Evolutionary conservation across 2,888 invertebrate genomes (phyloP).

Genomic region (Panopea generosa): DNA sequence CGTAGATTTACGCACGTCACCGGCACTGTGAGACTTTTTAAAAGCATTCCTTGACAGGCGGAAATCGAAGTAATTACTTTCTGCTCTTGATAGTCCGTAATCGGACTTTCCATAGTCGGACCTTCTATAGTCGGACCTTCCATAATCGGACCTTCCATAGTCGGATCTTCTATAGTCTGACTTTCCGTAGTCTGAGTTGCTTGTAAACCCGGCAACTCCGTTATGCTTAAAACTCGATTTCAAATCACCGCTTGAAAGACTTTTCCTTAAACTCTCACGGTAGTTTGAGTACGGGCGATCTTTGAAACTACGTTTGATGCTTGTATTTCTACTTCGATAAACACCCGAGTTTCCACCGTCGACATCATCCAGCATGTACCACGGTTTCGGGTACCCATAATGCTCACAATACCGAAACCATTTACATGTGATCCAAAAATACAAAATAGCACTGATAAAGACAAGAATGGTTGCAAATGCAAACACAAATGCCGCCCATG

Average conservation of each 20-base stretch:
- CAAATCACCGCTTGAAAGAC: too few relatives aligned
- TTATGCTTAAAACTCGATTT: too few relatives aligned
- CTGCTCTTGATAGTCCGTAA: conserved; percentile 9
- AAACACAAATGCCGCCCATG: conserved; percentile 15
- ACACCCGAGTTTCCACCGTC: neutral
- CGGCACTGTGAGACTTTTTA: neutral
- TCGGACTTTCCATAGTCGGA: neutral
- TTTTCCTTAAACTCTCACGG: too few relatives aligned
- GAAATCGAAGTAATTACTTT: conserved; percentile 9
- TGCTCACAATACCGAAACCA: conserved; percentile 7
- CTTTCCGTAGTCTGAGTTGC: too few relatives aligned
- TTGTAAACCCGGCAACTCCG: too few relatives aligned
- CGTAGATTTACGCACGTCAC: neutral
- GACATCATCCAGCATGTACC: neutral
- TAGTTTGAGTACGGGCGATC: too few relatives aligned
- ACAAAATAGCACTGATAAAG: conserved; percentile 4
- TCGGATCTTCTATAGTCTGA: too few relatives aligned
- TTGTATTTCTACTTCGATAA: too few relatives aligned
- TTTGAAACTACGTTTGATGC: too few relatives aligned
- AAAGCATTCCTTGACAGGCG: neutral
- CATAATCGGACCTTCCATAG: neutral
- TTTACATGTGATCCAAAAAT: conserved; percentile 7
- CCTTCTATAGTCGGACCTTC: neutral
- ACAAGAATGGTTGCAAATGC: conserved; percentile 9
- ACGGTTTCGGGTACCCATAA: conserved; percentile 2